Evolutionary conservation across 2,888 invertebrate genomes (phyloP).

Genomic region (Antheraea yamamai): DNA sequence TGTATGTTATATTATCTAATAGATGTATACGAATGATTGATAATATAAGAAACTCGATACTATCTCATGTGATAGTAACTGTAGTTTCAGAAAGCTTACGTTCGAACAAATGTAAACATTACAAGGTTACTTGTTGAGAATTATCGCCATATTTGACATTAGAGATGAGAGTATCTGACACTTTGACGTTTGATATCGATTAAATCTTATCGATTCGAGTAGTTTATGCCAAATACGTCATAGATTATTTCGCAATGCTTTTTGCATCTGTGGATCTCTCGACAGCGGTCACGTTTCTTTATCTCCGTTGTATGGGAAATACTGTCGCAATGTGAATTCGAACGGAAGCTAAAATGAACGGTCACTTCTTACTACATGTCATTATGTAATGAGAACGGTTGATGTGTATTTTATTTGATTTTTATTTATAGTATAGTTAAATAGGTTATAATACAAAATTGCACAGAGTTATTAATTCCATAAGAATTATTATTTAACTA

Average conservation of each 20-base stretch:
- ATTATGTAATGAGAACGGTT: conserved; percentile 57
- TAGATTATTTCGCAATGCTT: not conserved
- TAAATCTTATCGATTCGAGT: not conserved
- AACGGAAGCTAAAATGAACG: conserved; percentile 23
- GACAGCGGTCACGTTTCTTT: not conserved
- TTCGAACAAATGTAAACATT: conserved; percentile 2
- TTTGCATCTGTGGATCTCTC: not conserved
- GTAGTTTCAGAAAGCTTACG: conserved; percentile 42
- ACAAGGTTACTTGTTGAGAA: conserved; percentile 4
- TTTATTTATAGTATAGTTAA: conserved; percentile 15
- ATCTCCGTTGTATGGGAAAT: not conserved
- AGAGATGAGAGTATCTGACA: not conserved
- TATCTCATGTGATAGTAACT: conserved; percentile 53
- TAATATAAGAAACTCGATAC: conserved; percentile 44
- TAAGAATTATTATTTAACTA: conserved; percentile 7
- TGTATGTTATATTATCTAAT: not conserved
- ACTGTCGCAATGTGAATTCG: conserved; percentile 17
- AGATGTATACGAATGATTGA: conserved; percentile 16
- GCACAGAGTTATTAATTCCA: conserved; percentile 60
- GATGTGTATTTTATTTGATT: conserved; percentile 29
- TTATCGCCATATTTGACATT: conserved; percentile 11
- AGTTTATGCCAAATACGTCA: conserved; percentile 1
- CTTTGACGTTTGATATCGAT: not conserved
- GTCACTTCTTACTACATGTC: conserved; percentile 56
- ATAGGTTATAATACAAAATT: conserved; percentile 43